phyloP scores from a whole-genome alignment of 2,797 vertebrate species.

The Mormyrus hasselquistii region DNA sequence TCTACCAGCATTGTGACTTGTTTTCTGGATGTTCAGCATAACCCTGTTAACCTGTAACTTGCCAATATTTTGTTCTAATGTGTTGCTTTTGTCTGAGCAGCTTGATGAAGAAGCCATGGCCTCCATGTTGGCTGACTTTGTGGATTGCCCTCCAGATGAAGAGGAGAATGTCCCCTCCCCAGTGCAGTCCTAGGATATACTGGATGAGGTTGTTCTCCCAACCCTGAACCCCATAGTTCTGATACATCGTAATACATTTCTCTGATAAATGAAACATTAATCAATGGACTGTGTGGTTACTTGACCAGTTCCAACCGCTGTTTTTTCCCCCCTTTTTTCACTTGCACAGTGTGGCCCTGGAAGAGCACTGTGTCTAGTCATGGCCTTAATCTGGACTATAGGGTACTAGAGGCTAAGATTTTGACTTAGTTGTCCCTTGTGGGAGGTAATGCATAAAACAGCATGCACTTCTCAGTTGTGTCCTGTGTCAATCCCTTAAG shows the following conservation, averaged over 20 bases:
- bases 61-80: background rate
- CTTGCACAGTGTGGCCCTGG: background rate
- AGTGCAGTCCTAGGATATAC: slow-evolving; percentile 25
- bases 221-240: background rate
- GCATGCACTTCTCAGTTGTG: background rate
- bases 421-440: background rate
- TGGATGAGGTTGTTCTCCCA: background rate
- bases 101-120: slow-evolving; percentile 68
- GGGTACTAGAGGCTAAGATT: background rate
- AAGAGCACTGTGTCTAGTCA: background rate
- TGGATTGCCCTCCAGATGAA: slow-evolving; percentile 80
- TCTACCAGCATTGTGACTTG: background rate
- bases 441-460: background rate
- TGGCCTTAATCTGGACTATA: background rate
- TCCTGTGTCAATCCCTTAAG: background rate
- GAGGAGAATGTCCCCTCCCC: slow-evolving; percentile 55
- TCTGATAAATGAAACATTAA: background rate
- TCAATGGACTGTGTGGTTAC: background rate
- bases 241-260: background rate
- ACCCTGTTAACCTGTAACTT: background rate
- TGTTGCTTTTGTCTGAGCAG: slow-evolving; percentile 36
- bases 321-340: background rate
- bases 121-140: slow-evolving; percentile 84
- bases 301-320: background rate
- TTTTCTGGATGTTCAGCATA: background rate